phyloP scores from a whole-genome alignment of 2,888 invertebrate species.

The Eilema depressum region DNA sequence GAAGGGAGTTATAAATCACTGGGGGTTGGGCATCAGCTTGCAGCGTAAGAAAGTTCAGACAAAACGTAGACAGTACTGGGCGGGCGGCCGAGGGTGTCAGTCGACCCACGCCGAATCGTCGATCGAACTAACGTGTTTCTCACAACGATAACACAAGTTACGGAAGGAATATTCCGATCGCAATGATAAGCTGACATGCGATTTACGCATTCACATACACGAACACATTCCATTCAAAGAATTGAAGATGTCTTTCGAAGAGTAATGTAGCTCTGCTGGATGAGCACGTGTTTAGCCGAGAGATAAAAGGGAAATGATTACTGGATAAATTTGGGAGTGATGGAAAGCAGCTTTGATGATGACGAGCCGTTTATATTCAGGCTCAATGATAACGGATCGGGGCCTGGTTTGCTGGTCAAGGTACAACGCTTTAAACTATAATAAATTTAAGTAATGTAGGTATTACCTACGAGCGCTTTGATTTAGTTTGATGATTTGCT shows the following conservation, averaged over 20 bases:
- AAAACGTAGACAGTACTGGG: slow-evolving; percentile 65
- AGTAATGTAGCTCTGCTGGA: slow-evolving; percentile 22
- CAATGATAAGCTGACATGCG: slow-evolving; percentile 67
- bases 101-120: slow-evolving; percentile 49
- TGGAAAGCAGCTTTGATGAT: slow-evolving; percentile 78
- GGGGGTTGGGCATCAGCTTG: slow-evolving; percentile 58
- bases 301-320: slow-evolving; percentile 36
- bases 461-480: background rate
- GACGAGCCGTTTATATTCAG: slow-evolving; percentile 92
- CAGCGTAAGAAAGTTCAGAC: slow-evolving; percentile 40
- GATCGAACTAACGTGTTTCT: slow-evolving; percentile 51
- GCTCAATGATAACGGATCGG: slow-evolving; percentile 91
- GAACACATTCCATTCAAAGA: slow-evolving; percentile 38
- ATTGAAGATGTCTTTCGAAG: slow-evolving; percentile 36
- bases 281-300: slow-evolving; percentile 21
- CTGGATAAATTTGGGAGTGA: slow-evolving; percentile 53
- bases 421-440: slow-evolving; percentile 70
- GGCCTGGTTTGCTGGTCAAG: slow-evolving; percentile 91
- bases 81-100: slow-evolving; percentile 71
- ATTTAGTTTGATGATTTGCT: background rate
- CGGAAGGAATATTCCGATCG: slow-evolving; percentile 50
- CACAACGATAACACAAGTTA: slow-evolving; percentile 48
- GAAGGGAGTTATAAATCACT: slow-evolving; percentile 76
- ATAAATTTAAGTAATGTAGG: background rate
- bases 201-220: slow-evolving; percentile 59